Percentiles rank a stretch among this genome's conserved stretches.
Conservation (phyloP, 2,888 invertebrate genomes). For the Hirtodrosophila histrioides region DNA sequence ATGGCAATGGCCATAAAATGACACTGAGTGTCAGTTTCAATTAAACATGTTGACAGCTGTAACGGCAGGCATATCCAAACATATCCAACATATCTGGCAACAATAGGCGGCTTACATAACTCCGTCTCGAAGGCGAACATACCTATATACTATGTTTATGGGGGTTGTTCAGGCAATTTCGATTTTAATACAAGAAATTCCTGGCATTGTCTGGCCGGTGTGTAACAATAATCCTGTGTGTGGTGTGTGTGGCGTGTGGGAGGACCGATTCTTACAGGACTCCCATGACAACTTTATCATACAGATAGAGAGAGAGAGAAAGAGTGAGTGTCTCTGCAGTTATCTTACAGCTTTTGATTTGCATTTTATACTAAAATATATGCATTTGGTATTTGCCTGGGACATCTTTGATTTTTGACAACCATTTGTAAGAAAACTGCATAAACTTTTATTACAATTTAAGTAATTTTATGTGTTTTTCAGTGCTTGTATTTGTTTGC, state of each 20-base stretch:
- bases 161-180: constrained; percentile 60
- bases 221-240: constrained; percentile 39
- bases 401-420: constrained; percentile 63
- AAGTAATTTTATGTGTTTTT: constrained; percentile 73
- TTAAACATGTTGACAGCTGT: constrained; percentile 82
- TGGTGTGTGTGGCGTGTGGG: constrained; percentile 2
- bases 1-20: constrained; percentile 80
- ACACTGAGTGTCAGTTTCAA: constrained; percentile 82
- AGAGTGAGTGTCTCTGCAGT: constrained; percentile 12
- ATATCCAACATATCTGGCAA: constrained; percentile 9
- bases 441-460: constrained; percentile 40
- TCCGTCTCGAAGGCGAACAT: constrained; percentile 6
- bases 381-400: constrained; percentile 17
- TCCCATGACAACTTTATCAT: constrained; percentile 72
- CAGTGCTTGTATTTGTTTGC: constrained; percentile 55
- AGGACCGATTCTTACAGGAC: constrained; percentile 5
- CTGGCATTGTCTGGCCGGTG: constrained; percentile 61
- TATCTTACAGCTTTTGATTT: constrained; percentile 26
- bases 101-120: constrained; percentile 10
- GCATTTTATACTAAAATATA: constrained; percentile 7
- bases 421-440: constrained; percentile 35
- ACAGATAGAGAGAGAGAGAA: too few relatives aligned
- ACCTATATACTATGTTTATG: constrained; percentile 1
- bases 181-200: constrained; percentile 79
- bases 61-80: constrained; percentile 51